Percentiles rank a stretch among this genome's conserved stretches.
These are phyloP conservation scores for Noturus placidus DNA, from an alignment of 2,113 vertebrate genomes.

Conservation along the genomic window DNA sequence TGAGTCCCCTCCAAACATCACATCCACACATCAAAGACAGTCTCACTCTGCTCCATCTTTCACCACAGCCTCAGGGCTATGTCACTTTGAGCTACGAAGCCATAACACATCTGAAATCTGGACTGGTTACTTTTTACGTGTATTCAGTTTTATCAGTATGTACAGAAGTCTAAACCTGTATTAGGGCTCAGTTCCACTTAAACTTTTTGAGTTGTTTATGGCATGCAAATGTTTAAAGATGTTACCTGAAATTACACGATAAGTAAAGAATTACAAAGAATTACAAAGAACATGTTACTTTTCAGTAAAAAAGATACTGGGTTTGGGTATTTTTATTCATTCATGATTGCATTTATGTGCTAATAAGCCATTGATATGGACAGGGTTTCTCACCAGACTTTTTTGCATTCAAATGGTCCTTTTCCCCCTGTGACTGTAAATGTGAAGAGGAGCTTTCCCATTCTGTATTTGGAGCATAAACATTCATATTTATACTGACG, in stretches of 20 bases:
- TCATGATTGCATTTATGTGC: conserved; percentile 32
- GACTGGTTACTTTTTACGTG: not conserved
- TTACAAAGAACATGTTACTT: not conserved
- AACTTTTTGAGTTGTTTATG: not conserved
- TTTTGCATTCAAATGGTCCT: conserved; percentile 19
- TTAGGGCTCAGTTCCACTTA: not conserved
- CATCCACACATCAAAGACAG: not conserved
- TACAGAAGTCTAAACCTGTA: not conserved
- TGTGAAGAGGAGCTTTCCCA: conserved; percentile 21
- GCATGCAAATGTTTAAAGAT: not conserved
- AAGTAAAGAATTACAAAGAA: not conserved
- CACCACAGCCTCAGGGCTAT: not conserved
- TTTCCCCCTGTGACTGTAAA: not conserved
- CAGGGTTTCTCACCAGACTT: not conserved
- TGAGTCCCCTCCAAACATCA: not conserved
- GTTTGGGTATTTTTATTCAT: conserved; percentile 6
- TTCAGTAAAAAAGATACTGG: not conserved
- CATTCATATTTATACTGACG: conserved; percentile 1
- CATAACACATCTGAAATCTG: not conserved
- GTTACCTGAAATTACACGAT: not conserved
- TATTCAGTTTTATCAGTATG: not conserved
- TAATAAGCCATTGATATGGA: conserved; percentile 26
- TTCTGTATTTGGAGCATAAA: conserved; percentile 5
- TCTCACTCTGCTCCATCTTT: not conserved
- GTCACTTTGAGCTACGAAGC: not conserved